Evolutionary conservation across 2,888 invertebrate species (phyloP).

Genomic region (Drosophila stalkeri): DNA sequence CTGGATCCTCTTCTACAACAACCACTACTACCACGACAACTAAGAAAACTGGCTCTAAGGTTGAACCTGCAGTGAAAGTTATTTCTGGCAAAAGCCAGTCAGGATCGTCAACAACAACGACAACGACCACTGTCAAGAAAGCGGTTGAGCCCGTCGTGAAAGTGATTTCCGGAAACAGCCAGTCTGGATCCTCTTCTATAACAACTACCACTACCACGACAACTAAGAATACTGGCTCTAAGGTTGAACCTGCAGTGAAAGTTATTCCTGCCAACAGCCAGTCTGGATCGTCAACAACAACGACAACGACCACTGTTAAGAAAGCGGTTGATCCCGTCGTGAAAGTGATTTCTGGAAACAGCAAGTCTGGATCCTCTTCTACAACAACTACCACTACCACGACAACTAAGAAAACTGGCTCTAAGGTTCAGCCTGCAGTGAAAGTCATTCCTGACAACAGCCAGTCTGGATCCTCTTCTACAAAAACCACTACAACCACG

Average conservation of each 20-base stretch:
- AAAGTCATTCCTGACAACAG: slow-evolving; percentile 3
- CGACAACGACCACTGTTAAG: slow-evolving; percentile 3
- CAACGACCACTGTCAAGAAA: neutral
- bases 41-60: neutral
- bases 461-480: slow-evolving; percentile 2
- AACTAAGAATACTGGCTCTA: neutral
- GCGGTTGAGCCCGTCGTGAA: too few species aligned
- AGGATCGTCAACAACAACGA: neutral
- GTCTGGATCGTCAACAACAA: neutral
- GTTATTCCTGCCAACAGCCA: too few species aligned
- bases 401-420: neutral
- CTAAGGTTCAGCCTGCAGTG: neutral
- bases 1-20: neutral
- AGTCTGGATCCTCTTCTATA: neutral
- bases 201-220: neutral
- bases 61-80: neutral
- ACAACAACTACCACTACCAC: neutral
- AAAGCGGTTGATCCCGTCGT: neutral
- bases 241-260: too few species aligned
- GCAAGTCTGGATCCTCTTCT: neutral
- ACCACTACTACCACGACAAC: neutral
- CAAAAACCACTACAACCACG: neutral
- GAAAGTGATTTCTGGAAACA: slow-evolving; percentile 2
- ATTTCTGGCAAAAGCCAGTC: neutral
- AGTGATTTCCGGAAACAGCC: neutral